Percentiles rank a stretch among this genome's conserved stretches.
These are phyloP conservation scores for Pagrus major DNA, from an alignment of 2,113 vertebrate species.

Conservation along the genomic window DNA sequence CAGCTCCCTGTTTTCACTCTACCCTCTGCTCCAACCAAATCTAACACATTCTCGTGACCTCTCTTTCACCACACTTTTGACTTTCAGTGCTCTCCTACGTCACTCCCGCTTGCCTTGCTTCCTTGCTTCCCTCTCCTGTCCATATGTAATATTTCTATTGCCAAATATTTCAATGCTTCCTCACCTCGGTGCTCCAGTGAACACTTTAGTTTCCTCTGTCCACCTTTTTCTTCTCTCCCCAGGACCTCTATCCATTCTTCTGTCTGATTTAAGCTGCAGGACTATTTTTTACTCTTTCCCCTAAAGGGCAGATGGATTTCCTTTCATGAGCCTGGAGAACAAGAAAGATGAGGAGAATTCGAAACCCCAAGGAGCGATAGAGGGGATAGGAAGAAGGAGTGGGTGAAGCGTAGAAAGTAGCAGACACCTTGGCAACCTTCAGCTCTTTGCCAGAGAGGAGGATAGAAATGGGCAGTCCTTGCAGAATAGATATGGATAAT, in stretches of 20 bases:
- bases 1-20: conserved; percentile 2
- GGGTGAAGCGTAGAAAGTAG: conserved; percentile 52
- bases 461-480: background rate
- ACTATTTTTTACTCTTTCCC: conserved; percentile 71
- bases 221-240: conserved; percentile 41
- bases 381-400: conserved; percentile 54
- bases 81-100: conserved; percentile 6
- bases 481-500: background rate
- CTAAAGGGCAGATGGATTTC: conserved; percentile 80
- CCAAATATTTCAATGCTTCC: conserved; percentile 40
- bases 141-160: conserved; percentile 39
- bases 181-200: conserved; percentile 48
- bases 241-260: conserved; percentile 65
- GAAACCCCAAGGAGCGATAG: conserved; percentile 57
- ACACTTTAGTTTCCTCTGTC: conserved; percentile 52
- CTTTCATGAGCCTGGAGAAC: conserved; percentile 72
- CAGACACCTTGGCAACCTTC: conserved; percentile 44
- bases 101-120: conserved; percentile 8
- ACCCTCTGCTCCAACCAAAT: conserved; percentile 20
- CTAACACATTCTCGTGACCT: conserved; percentile 27
- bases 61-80: conserved; percentile 34
- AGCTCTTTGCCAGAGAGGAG: conserved; percentile 33
- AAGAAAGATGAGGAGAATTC: conserved; percentile 74
- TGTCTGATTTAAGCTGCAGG: conserved; percentile 69
- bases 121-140: conserved; percentile 4